Conservation (phyloP, 2,797 vertebrate species). For the Rachycentron canadum region DNA sequence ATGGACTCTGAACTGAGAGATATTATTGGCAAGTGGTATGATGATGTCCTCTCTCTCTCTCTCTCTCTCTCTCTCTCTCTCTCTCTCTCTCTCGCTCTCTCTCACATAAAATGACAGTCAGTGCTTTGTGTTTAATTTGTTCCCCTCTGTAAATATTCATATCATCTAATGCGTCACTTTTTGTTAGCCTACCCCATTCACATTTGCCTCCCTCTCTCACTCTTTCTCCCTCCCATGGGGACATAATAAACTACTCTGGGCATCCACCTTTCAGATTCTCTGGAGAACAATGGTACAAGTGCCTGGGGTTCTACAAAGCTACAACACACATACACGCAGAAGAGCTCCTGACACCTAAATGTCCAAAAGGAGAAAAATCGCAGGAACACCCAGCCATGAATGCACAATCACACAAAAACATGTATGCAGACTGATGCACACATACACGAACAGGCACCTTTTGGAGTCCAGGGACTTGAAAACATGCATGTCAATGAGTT, state of each 20-base stretch:
- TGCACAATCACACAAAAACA: constrained; percentile 17
- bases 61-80: not conserved
- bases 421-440: constrained; percentile 15
- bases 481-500: constrained; percentile 71
- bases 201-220: not conserved
- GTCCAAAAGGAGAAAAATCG: not conserved
- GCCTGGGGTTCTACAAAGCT: constrained; percentile 22
- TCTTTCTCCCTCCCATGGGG: constrained; percentile 14
- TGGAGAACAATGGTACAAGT: constrained; percentile 21
- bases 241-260: constrained; percentile 23
- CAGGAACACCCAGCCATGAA: not conserved
- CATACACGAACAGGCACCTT: constrained; percentile 18
- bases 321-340: constrained; percentile 21
- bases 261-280: constrained; percentile 33
- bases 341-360: constrained; percentile 26
- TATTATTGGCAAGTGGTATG: constrained; percentile 6
- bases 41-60: constrained; percentile 16
- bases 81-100: not conserved
- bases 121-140: constrained; percentile 30
- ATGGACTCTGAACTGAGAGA: constrained; percentile 30
- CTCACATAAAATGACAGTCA: constrained; percentile 25
- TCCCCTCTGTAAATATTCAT: constrained; percentile 31
- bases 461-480: constrained; percentile 50
- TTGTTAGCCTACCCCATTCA: not conserved
- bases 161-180: constrained; percentile 21